Conservation (phyloP, 2,888 invertebrate genomes). For the Resseliella maxima region DNA sequence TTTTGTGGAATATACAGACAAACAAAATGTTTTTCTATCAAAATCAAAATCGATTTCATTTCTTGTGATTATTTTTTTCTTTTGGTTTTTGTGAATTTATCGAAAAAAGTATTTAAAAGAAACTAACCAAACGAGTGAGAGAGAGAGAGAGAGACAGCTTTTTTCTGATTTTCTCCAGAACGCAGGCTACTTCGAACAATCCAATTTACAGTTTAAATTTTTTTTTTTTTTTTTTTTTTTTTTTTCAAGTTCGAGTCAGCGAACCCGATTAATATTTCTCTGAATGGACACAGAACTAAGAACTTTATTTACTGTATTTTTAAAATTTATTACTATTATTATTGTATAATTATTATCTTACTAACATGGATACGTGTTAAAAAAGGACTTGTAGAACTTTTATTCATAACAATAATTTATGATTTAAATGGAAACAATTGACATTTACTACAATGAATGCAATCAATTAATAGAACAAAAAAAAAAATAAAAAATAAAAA, state of each 20-base stretch:
- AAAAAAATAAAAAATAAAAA: not conserved
- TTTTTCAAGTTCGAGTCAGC: not conserved
- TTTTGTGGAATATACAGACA: no score
- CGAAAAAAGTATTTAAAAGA: not conserved
- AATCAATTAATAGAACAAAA: slow-evolving; percentile 43
- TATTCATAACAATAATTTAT: not conserved
- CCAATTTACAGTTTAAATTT: no score
- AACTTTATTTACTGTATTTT: slow-evolving; percentile 9
- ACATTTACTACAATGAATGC: slow-evolving; percentile 8
- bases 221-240: no score
- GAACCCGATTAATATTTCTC: not conserved
- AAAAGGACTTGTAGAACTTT: not conserved
- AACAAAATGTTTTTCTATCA: not conserved
- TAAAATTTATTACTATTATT: slow-evolving; percentile 15
- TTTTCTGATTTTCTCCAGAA: not conserved
- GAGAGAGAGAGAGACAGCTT: not conserved
- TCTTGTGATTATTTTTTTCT: slow-evolving; percentile 14
- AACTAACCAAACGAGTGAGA: no score
- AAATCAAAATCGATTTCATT: not conserved
- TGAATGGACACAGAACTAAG: not conserved
- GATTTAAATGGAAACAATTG: slow-evolving; percentile 6
- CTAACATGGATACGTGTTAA: not conserved
- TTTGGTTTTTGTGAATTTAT: not conserved
- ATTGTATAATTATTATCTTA: slow-evolving; percentile 20
- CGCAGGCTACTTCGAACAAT: not conserved